phyloP scores from a whole-genome alignment of 1,140 invertebrate genomes.

The Chironomus striatipennis region DNA sequence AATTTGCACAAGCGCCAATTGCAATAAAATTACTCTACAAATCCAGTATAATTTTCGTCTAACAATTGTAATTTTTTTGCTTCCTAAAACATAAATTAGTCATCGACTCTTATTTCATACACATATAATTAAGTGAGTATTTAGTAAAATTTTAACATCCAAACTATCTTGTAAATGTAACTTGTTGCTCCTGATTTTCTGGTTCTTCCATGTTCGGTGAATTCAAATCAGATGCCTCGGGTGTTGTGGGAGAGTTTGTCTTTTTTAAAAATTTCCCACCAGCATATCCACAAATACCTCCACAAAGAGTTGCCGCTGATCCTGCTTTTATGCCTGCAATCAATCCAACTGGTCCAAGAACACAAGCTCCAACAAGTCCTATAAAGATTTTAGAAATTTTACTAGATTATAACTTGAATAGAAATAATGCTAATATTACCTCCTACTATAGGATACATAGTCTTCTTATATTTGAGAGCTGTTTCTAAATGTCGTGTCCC shows the following conservation, averaged over 20 bases:
- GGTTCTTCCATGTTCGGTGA: not conserved
- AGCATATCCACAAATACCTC: constrained; percentile 17
- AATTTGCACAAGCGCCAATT: too few species aligned
- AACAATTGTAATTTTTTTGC: too few species aligned
- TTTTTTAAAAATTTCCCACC: not conserved
- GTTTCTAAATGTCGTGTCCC: not conserved
- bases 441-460: not conserved
- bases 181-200: not conserved
- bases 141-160: not conserved
- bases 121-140: too few species aligned
- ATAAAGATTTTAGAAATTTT: too few species aligned
- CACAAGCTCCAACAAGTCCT: not conserved
- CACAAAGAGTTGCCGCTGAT: constrained; percentile 15
- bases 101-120: too few species aligned
- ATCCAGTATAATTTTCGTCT: too few species aligned
- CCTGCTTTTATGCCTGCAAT: not conserved
- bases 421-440: too few species aligned
- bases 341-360: not conserved
- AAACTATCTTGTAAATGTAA: not conserved
- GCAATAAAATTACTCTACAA: too few species aligned
- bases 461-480: not conserved
- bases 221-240: not conserved
- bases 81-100: too few species aligned
- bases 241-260: not conserved
- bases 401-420: too few species aligned